Evolutionary conservation across 2,113 vertebrate genomes (phyloP).

Genomic region (Elaphurus davidianus): DNA sequence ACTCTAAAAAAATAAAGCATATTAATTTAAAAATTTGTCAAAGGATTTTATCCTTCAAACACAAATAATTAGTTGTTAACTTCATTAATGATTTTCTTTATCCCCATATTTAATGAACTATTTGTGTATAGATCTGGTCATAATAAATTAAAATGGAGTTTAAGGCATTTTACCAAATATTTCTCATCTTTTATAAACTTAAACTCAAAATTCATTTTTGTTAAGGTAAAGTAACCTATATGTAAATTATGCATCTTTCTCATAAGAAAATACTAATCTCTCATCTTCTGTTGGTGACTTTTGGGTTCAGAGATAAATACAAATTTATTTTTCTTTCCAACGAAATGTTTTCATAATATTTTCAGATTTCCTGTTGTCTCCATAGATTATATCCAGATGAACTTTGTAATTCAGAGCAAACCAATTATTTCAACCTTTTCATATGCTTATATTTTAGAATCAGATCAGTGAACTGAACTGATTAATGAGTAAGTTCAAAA

Average conservation of each 20-base stretch:
- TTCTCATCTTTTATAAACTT: background rate
- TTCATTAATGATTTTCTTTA: background rate
- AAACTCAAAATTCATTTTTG: conserved; percentile 8
- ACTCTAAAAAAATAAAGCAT: background rate
- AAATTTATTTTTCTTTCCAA: background rate
- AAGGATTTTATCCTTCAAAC: background rate
- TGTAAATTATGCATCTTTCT: background rate
- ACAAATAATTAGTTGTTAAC: background rate
- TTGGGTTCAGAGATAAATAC: background rate
- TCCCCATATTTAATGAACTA: background rate
- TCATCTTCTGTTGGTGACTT: background rate
- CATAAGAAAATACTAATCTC: background rate
- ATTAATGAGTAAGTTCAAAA: background rate
- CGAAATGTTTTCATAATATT: conserved; percentile 12
- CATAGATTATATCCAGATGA: background rate
- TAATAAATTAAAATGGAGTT: background rate
- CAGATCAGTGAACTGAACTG: conserved; percentile 46
- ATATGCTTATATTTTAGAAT: background rate
- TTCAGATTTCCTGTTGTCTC: background rate
- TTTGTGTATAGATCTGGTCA: background rate
- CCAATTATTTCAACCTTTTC: conserved; percentile 22
- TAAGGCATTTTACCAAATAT: background rate
- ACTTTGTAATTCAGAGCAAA: conserved; percentile 33
- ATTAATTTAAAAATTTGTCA: background rate
- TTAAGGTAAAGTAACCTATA: background rate